phyloP scores from a whole-genome alignment of 2,888 invertebrate species.

The Leuctra nigra region DNA sequence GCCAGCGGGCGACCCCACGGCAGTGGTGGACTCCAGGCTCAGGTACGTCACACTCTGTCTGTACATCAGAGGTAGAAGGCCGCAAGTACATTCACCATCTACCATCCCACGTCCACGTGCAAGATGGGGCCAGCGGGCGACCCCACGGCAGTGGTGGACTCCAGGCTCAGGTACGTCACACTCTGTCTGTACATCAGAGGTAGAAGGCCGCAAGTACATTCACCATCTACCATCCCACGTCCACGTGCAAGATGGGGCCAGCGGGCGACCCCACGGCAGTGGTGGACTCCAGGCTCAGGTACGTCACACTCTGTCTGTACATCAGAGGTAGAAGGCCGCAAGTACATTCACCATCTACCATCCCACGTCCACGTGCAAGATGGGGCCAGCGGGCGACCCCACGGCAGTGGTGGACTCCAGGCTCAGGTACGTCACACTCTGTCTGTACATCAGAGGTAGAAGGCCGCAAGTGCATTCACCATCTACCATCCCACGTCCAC shows the following conservation, averaged over 20 bases:
- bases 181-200: too few relatives aligned
- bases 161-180: constrained; percentile 59
- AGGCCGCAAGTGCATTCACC: too few relatives aligned
- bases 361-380: constrained; percentile 78
- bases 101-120: constrained; percentile 77
- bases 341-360: constrained; percentile 77
- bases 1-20: constrained; percentile 61
- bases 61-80: too few relatives aligned
- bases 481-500: constrained; percentile 83
- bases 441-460: too few relatives aligned
- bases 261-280: constrained; percentile 66
- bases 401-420: constrained; percentile 75
- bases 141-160: constrained; percentile 71
- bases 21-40: constrained; percentile 73
- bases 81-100: constrained; percentile 72
- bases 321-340: too few relatives aligned
- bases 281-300: constrained; percentile 66
- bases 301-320: too few relatives aligned
- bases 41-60: too few relatives aligned
- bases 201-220: too few relatives aligned
- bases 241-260: constrained; percentile 85
- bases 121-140: constrained; percentile 81
- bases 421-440: too few relatives aligned
- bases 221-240: constrained; percentile 77
- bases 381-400: constrained; percentile 71